Evolutionary conservation across 1,140 invertebrate genomes (phyloP).

Genomic region (Chironomus tepperi): DNA sequence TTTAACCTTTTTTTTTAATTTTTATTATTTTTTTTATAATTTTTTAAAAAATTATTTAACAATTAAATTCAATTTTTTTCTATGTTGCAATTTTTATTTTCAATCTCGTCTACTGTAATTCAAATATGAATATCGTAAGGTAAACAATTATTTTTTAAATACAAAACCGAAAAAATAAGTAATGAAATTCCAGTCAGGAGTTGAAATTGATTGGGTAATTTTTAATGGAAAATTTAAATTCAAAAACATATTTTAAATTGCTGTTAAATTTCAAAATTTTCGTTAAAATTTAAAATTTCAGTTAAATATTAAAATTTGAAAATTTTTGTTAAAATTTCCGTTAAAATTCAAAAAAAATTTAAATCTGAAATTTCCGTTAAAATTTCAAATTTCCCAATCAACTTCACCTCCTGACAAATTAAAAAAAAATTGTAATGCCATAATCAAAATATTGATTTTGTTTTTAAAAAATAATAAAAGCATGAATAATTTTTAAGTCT

Average conservation of each 20-base stretch:
- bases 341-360: too few relatives aligned
- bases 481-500: constrained; percentile 8
- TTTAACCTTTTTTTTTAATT: constrained; percentile 5
- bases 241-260: too few relatives aligned
- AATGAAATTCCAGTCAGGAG: too few relatives aligned
- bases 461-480: constrained; percentile 14
- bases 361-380: too few relatives aligned
- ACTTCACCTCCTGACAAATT: background rate
- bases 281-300: too few relatives aligned
- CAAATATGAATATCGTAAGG: background rate
- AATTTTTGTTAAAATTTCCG: too few relatives aligned
- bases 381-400: too few relatives aligned
- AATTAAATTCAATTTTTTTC: background rate
- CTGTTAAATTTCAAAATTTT: too few relatives aligned
- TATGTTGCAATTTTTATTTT: background rate
- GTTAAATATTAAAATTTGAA: too few relatives aligned
- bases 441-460: constrained; percentile 22
- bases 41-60: background rate
- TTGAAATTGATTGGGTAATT: too few relatives aligned
- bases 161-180: background rate
- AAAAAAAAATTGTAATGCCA: constrained; percentile 9
- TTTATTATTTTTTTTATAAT: background rate
- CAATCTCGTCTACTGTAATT: background rate
- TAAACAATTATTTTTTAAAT: background rate
- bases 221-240: too few relatives aligned